Base-by-base conservation (phyloP, 2,113 vertebrate species). In the Abramis brama region DNA sequence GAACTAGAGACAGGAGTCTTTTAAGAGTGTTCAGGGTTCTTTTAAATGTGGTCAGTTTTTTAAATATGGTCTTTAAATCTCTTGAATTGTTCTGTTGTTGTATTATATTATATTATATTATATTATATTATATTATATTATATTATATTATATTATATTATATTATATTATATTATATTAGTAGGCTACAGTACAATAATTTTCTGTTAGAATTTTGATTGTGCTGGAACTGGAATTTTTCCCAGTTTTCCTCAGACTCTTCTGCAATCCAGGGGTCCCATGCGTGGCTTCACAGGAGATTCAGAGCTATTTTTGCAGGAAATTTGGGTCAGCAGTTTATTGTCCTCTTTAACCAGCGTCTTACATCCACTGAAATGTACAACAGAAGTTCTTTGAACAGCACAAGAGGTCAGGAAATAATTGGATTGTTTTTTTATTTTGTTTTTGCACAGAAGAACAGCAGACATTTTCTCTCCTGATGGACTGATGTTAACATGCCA, bases 261-360 rank as follows among this genome's bases (percentile, higher is more conserved):
- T 23, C 85, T 84, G 50, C 36, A 50, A 73, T 83, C 84, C 45
- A 36, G 23, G 84, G 60, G 43, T 87, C 66, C 71, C 79, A 62
- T 59, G 57, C 23, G 30, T 43, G 27, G 60, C 55, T 77, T 59
- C 73, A 30, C 83, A 17, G 79, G 68, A 83, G 82, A 82, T 85
- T 86, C 55, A 59, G 71, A 79, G 86, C 78, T 90, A 88, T 88
- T 88, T 88, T 85, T 68, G 66, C 52, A 36, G 45, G 13, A 74
- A 47, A 88, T 86, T 66, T 85, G 82, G 89, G 89, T 88, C 89
- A 87, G 77, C 25, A 45, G 52, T 73, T 79, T 74, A 82, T 81
- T 88, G 84, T 79, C 88, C 75, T 86, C 70, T 86, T 77, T 79
- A 45, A 71, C 57, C 75, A 55, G 66, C 62, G 39, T 78, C 45